Conservation (phyloP, 2,888 invertebrate genomes). For the Sinopyrophorus schimmeli region DNA sequence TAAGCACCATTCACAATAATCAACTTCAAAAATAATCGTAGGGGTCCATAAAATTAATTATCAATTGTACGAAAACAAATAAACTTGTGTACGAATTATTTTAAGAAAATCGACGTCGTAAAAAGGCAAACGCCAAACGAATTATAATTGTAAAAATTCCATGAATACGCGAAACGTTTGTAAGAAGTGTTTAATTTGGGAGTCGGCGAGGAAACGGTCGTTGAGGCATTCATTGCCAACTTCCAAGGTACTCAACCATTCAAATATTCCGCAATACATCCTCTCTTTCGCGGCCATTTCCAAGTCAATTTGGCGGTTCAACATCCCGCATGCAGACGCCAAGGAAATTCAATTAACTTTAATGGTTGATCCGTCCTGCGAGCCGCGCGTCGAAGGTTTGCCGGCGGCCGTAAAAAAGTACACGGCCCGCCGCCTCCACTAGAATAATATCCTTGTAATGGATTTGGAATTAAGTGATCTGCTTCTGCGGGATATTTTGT, state of each 20-base stretch:
- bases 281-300: conserved; percentile 55
- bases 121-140: too few species aligned
- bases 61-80: too few species aligned
- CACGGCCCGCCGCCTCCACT: conserved; percentile 38
- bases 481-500: conserved; percentile 42
- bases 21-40: too few species aligned
- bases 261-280: conserved; percentile 53
- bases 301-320: conserved; percentile 57
- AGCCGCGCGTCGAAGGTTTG: conserved; percentile 45
- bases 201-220: conserved; percentile 34
- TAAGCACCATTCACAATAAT: too few species aligned
- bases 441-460: conserved; percentile 51
- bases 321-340: conserved; percentile 54
- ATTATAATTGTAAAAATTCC: conserved; percentile 32
- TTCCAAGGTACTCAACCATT: conserved; percentile 51
- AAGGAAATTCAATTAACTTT: conserved; percentile 62
- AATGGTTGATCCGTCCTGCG: conserved; percentile 56
- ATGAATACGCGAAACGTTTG: conserved; percentile 31
- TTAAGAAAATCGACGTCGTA: too few species aligned
- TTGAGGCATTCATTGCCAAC: conserved; percentile 38
- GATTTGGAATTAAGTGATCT: conserved; percentile 51
- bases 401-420: conserved; percentile 38
- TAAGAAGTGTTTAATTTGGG: conserved; percentile 39
- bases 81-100: too few species aligned
- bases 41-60: too few species aligned